Percentiles rank a stretch among this genome's conserved stretches.
phyloP scores from a whole-genome alignment of 2,888 invertebrate genomes.

The Cynaeus angustus region DNA sequence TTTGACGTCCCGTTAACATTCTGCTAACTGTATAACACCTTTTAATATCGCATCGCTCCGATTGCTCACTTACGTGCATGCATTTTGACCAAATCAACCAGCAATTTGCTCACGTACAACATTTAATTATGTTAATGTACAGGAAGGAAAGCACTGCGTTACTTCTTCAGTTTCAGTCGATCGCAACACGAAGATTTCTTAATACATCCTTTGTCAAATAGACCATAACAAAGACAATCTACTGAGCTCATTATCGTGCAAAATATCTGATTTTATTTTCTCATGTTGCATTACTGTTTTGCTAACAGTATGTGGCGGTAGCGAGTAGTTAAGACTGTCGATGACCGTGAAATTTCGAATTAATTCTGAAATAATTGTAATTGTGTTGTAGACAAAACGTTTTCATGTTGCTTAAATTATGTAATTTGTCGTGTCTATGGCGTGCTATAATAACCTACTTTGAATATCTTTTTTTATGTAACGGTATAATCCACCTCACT shows the following conservation, averaged over 20 bases:
- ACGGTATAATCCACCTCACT: conserved; percentile 35
- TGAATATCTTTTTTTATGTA: conserved; percentile 33
- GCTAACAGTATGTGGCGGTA: conserved; percentile 2
- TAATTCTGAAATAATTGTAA: conserved; percentile 5
- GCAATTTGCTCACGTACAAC: neutral
- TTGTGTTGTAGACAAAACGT: conserved; percentile 16
- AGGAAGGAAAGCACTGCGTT: conserved; percentile 19
- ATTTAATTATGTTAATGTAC: conserved; percentile 20
- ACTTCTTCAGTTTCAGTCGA: conserved; percentile 9
- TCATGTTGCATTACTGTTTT: conserved; percentile 8
- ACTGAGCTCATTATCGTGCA: neutral
- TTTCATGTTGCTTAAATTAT: conserved; percentile 10
- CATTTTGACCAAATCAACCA: conserved; percentile 34
- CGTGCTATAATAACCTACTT: conserved; percentile 37
- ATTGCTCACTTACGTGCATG: conserved; percentile 26
- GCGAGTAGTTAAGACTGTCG: neutral
- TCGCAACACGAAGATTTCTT: neutral
- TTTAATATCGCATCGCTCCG: conserved; percentile 41
- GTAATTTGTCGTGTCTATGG: conserved; percentile 26
- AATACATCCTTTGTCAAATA: neutral
- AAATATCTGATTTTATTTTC: conserved; percentile 3
- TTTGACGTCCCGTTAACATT: conserved; percentile 50
- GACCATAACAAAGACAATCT: conserved; percentile 1
- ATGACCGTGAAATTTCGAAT: neutral
- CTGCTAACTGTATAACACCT: conserved; percentile 49